Percentiles rank a stretch among this genome's conserved stretches.
phyloP scores from a whole-genome alignment of 2,113 vertebrate genomes.

The Podiceps cristatus region DNA sequence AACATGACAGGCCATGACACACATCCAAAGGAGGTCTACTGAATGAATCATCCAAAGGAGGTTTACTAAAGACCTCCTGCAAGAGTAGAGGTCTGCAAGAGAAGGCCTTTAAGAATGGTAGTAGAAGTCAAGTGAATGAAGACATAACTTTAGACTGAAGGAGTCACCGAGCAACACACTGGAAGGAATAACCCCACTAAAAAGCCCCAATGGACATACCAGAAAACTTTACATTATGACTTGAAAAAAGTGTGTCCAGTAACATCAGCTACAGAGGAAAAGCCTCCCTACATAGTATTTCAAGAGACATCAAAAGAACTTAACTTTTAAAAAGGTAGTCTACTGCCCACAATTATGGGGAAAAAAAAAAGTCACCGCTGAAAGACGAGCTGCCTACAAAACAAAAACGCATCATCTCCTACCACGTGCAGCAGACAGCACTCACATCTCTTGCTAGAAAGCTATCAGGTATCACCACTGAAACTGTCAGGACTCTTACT shows the following conservation, averaged over 20 bases:
- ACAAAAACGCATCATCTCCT: neutral
- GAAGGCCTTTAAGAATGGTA: neutral
- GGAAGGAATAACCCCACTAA: neutral
- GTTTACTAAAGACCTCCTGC: neutral
- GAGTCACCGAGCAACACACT: neutral
- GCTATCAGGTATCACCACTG: neutral
- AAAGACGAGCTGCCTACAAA: neutral
- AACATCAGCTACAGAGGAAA: neutral
- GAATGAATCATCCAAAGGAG: neutral
- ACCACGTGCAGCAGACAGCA: neutral
- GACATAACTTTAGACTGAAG: neutral
- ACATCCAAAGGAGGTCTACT: neutral
- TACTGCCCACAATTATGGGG: neutral
- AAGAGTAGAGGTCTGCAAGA: too few relatives aligned
- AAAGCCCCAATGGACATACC: neutral
- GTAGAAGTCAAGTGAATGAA: neutral
- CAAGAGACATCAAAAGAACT: neutral
- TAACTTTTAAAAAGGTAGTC: neutral
- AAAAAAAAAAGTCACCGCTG: neutral
- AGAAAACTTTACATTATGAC: neutral
- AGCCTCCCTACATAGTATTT: neutral
- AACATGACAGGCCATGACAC: neutral
- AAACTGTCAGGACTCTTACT: neutral
- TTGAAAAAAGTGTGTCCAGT: neutral
- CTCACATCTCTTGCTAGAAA: neutral